A percentile compares a stretch with the other conserved stretches of the same genome.
Evolutionary conservation across 2,888 invertebrate genomes (phyloP).

Genomic region (Stenoptilia bipunctidactyla): DNA sequence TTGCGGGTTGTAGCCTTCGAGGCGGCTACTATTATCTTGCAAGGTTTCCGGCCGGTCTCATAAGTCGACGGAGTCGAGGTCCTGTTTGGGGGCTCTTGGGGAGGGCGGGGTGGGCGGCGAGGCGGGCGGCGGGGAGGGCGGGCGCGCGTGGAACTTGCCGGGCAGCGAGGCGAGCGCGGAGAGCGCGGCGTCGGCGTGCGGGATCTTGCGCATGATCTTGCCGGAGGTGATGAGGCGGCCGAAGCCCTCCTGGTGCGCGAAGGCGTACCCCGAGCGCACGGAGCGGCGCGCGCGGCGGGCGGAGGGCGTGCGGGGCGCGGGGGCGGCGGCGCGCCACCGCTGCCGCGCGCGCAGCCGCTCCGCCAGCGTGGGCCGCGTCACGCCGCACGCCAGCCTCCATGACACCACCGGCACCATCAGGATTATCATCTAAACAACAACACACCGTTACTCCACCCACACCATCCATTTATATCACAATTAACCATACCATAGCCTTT

Average conservation of each 20-base stretch:
- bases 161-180: constrained; percentile 72
- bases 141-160: constrained; percentile 76
- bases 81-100: constrained; percentile 61
- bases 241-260: constrained; percentile 98
- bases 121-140: constrained; percentile 74
- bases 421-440: constrained; percentile 77
- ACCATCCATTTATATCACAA: too few relatives aligned
- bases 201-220: constrained; percentile 90
- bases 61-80: constrained; percentile 80
- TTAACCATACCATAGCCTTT: too few relatives aligned
- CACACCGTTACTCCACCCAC: too few relatives aligned
- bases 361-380: constrained; percentile 91
- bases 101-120: constrained; percentile 75
- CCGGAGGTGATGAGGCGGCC: constrained; percentile 97
- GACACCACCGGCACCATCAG: constrained; percentile 94
- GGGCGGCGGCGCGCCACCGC: constrained; percentile 79
- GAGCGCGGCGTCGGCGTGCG: constrained; percentile 83
- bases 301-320: constrained; percentile 87
- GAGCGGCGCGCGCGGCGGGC: constrained; percentile 91
- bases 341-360: constrained; percentile 89
- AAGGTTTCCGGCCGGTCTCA: too few relatives aligned
- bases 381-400: constrained; percentile 94
- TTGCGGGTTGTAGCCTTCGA: too few relatives aligned
- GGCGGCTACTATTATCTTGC: constrained; percentile 4
- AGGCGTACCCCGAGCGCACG: constrained; percentile 95